Percentiles rank a stretch among this genome's conserved stretches.
Conservation (phyloP, 2,888 invertebrate genomes). For the Sicus ferrugineus region DNA sequence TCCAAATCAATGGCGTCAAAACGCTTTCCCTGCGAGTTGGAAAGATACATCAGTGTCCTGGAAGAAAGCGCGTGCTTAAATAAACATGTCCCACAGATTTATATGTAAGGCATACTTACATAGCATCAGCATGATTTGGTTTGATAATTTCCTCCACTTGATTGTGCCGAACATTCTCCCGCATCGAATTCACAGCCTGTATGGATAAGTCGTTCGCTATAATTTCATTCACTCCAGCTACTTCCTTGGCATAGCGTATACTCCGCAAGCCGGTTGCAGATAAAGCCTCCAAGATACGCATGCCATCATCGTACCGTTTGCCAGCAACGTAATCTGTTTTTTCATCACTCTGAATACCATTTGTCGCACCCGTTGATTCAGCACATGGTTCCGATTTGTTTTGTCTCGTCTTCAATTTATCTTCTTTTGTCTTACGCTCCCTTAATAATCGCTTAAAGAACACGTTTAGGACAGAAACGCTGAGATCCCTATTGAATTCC, state of each 20-base stretch:
- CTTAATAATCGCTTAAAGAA: constrained; percentile 69
- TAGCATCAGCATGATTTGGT: constrained; percentile 86
- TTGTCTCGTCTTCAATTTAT: constrained; percentile 18
- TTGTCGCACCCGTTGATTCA: not conserved
- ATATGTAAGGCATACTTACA: constrained; percentile 67
- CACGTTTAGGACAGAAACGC: constrained; percentile 77
- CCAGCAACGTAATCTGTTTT: constrained; percentile 46
- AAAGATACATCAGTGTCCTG: constrained; percentile 86
- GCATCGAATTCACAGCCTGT: constrained; percentile 86
- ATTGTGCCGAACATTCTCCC: constrained; percentile 70
- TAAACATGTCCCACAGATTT: not conserved
- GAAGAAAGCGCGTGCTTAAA: not conserved
- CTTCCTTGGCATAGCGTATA: constrained; percentile 95
- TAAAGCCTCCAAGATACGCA: constrained; percentile 85
- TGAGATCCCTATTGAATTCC: constrained; percentile 96
- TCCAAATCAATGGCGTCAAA: constrained; percentile 95
- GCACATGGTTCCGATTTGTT: constrained; percentile 12
- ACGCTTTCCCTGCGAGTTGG: constrained; percentile 71
- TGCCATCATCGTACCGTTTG: constrained; percentile 55
- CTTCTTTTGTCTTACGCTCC: constrained; percentile 51
- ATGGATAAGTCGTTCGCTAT: constrained; percentile 91
- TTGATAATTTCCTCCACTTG: constrained; percentile 76
- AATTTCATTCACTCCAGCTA: constrained; percentile 80
- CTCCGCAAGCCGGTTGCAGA: constrained; percentile 96
- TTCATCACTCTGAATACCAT: not conserved